A percentile compares a stretch with the other conserved stretches of the same genome.
Conservation (phyloP, 1,140 invertebrate species). For the Caerostris darwini region DNA sequence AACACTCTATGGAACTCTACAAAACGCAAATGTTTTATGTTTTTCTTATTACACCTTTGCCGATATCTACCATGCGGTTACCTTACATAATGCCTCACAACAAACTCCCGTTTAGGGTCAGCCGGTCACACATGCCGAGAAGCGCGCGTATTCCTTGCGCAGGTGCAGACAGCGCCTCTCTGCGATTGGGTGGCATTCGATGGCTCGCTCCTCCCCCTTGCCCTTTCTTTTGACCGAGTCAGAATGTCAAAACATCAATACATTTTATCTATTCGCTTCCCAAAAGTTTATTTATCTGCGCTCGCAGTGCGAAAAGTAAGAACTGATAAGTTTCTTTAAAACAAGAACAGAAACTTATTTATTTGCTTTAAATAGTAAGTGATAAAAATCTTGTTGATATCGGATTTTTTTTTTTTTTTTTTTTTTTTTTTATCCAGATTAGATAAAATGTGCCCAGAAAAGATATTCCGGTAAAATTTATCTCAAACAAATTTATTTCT, state of each 20-base stretch:
- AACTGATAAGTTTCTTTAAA: neutral
- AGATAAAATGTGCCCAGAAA: too few relatives aligned
- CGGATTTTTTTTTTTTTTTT: too few relatives aligned
- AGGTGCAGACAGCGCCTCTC: neutral
- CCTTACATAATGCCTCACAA: neutral
- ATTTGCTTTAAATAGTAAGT: too few relatives aligned
- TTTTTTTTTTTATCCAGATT: too few relatives aligned
- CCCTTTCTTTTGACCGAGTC: neutral
- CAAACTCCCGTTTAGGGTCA: neutral
- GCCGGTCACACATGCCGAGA: conserved; percentile 21
- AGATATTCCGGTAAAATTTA: too few relatives aligned
- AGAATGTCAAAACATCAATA: neutral
- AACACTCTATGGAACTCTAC: too few relatives aligned
- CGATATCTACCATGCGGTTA: neutral
- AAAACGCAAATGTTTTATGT: too few relatives aligned
- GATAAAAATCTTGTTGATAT: too few relatives aligned
- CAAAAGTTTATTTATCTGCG: neutral
- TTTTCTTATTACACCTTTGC: too few relatives aligned
- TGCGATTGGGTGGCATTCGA: neutral
- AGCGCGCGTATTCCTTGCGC: neutral
- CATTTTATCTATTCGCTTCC: neutral
- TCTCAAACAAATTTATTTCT: too few relatives aligned
- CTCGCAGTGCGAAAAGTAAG: neutral
- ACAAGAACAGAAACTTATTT: neutral
- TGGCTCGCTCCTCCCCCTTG: neutral